Evolutionary conservation across 2,113 vertebrate genomes (phyloP), one percentile per base, ranked within the genome.

Genomic region (Lasiurus cinereus): DNA sequence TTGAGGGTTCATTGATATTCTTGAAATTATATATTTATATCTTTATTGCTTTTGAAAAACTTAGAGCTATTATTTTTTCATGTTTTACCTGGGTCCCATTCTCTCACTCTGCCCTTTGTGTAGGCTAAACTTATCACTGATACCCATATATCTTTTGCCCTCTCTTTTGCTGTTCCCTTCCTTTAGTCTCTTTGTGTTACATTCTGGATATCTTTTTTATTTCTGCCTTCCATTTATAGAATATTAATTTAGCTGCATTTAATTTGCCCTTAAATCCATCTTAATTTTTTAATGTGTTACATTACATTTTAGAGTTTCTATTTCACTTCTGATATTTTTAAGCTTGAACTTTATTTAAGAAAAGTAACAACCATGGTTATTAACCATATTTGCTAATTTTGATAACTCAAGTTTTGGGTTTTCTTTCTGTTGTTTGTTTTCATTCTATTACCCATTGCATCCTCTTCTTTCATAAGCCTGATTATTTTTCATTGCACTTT

Each of bases 11-110:
- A 24, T 9, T 78, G 43, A 46, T 1, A 56, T 74, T 76, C 39
- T 74, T 46, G 24, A 77, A 82, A 56, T 70, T 78, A 6, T 85
- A 9, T 33, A 69, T 46, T 50, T 6, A 77, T 67, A 8, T 29
- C 7, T 39, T 91, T 72, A 33, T 36, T 96, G 27, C 16, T 67
- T 93, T 92, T 62, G 54, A 91, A 56, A 90, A 88, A 56, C n/a
- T 91, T 31, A 78, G 48, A 82, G 31, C n/a, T 94, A 22, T 39
- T 78, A 36, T 52, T 82, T 89, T 43, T 86, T 91, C 29, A 43
- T 2, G 59, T 48, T 72, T 85, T 73, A 83, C 4, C 16, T 86
- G 2, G 7, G 10, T 39, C 10, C 8, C 36, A 27, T 88, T 89
- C 54, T 89, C 54, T 91, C 8, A 8, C 13, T 36, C 73, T 1